These are phyloP conservation scores for Lamellibrachia satsuma DNA, from an alignment of 2,888 invertebrate species.

Conservation along the genomic window DNA sequence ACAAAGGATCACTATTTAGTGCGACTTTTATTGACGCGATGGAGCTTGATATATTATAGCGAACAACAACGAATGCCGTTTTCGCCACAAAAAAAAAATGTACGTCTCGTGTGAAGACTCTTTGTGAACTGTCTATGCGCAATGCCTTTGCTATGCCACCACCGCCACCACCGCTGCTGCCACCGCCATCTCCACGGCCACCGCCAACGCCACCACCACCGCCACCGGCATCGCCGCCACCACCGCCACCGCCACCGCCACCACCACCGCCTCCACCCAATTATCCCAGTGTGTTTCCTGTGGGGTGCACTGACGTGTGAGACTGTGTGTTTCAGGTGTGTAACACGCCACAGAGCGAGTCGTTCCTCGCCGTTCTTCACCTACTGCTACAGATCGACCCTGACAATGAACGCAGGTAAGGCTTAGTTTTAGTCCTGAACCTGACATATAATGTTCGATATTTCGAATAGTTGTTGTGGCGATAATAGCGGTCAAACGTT, in stretches of 20 bases:
- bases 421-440: neutral
- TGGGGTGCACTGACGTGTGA: neutral
- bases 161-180: conserved; percentile 30
- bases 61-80: no score
- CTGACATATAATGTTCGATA: no score
- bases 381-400: neutral
- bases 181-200: conserved; percentile 38
- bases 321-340: neutral
- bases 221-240: neutral
- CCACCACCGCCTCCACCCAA: neutral
- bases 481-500: no score
- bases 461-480: no score
- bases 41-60: no score
- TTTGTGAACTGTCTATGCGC: neutral
- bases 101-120: no score
- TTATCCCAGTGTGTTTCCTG: neutral
- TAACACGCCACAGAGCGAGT: neutral
- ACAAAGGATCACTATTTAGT: no score
- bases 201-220: conserved; percentile 62
- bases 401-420: neutral
- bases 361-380: neutral
- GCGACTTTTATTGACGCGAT: no score
- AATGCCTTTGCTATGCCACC: neutral
- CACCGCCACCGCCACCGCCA: conserved; percentile 64
- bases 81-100: no score